phyloP scores from a whole-genome alignment of 2,797 vertebrate genomes.

The Anguilla megastoma region DNA sequence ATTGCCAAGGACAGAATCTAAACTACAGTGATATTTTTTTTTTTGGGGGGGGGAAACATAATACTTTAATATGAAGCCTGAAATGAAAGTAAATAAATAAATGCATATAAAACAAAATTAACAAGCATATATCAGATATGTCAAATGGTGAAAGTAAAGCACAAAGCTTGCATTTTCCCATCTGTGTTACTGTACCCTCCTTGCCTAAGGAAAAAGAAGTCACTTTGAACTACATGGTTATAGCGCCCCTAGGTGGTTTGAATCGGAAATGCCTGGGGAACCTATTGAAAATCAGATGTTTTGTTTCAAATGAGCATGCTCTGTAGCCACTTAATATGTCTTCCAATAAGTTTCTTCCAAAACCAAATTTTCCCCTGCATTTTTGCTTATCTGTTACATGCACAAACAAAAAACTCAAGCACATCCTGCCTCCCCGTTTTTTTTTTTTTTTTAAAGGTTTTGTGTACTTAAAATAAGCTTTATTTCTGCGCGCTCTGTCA shows the following conservation, averaged over 20 bases:
- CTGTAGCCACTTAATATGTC: too few species aligned
- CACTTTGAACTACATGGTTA: slow-evolving; percentile 20
- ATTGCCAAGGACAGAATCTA: not conserved
- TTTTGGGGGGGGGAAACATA: not conserved
- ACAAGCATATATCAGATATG: not conserved
- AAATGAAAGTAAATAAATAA: not conserved
- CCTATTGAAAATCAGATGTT: too few species aligned
- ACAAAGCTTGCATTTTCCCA: not conserved
- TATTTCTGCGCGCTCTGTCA: too few species aligned
- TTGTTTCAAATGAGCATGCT: too few species aligned
- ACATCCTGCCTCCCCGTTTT: too few species aligned
- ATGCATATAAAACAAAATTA: slow-evolving; percentile 8
- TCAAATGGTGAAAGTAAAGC: not conserved
- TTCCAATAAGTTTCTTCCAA: too few species aligned
- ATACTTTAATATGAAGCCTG: not conserved
- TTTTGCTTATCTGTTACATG: too few species aligned
- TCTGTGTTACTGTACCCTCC: not conserved
- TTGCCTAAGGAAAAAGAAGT: not conserved
- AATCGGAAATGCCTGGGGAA: not conserved
- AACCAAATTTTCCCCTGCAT: too few species aligned
- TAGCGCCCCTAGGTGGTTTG: slow-evolving; percentile 22
- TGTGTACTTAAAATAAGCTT: too few species aligned
- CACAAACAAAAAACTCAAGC: too few species aligned
- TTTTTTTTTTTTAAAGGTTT: too few species aligned
- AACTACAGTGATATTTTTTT: not conserved